Evolutionary conservation across 1,140 invertebrate species (phyloP).

Genomic region (Proales similis): DNA sequence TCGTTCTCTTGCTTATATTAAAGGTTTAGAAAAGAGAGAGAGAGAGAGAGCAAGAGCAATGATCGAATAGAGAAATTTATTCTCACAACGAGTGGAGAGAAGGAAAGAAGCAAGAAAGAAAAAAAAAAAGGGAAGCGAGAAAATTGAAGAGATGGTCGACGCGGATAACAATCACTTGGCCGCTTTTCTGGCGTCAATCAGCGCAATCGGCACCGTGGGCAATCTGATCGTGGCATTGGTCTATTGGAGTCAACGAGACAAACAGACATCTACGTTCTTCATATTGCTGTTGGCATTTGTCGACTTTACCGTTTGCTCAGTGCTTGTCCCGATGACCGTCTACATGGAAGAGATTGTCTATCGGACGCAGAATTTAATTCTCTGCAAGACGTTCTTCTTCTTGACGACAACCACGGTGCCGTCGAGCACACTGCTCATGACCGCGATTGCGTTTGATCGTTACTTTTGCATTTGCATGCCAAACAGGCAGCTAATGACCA

Average conservation of each 20-base stretch:
- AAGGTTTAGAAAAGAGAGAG: no score
- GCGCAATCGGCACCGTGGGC: slow-evolving; percentile 46
- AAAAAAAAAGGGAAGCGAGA: no score
- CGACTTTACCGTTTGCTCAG: slow-evolving; percentile 12
- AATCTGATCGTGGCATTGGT: slow-evolving; percentile 50
- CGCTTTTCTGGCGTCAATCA: slow-evolving; percentile 39
- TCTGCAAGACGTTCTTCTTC: slow-evolving; percentile 50
- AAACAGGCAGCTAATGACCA: slow-evolving; percentile 45
- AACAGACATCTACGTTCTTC: slow-evolving; percentile 39
- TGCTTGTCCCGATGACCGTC: slow-evolving; percentile 16
- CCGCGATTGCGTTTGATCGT: slow-evolving; percentile 49
- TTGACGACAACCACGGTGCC: slow-evolving; percentile 48
- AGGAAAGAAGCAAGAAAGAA: no score
- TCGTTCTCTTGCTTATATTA: no score
- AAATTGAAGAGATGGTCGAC: no score
- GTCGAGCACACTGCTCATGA: slow-evolving; percentile 49
- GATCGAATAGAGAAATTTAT: no score
- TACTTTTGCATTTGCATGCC: slow-evolving; percentile 52
- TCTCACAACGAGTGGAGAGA: no score
- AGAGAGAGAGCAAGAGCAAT: no score
- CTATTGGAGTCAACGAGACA: slow-evolving; percentile 47
- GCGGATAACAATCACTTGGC: slow-evolving; percentile 9
- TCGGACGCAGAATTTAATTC: slow-evolving; percentile 1
- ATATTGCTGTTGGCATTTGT: slow-evolving; percentile 13
- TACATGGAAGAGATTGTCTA: slow-evolving; percentile 30